Evolutionary conservation across 2,888 invertebrate genomes (phyloP).

Genomic region (Ferdinandea cuprea): DNA sequence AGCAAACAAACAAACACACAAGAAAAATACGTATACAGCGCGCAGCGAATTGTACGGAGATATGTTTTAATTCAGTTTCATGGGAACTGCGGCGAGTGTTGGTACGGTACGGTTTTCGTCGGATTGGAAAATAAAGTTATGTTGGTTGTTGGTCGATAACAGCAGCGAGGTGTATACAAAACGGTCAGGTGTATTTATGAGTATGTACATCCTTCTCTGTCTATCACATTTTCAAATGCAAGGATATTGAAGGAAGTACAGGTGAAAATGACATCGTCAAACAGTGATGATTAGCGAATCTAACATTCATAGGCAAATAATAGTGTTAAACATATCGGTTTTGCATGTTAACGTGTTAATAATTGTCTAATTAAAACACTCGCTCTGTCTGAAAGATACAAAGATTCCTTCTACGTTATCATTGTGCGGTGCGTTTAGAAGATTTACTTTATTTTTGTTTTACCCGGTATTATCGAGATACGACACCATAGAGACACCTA

Average conservation of each 20-base stretch:
- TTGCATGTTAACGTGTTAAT: conserved; percentile 1
- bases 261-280: conserved; percentile 42
- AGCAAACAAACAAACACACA: conserved; percentile 17
- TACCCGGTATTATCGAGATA: conserved; percentile 7
- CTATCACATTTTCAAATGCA: conserved; percentile 17
- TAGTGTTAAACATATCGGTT: background rate
- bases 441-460: background rate
- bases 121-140: background rate
- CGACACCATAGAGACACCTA: background rate
- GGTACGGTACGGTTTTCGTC: conserved; percentile 25
- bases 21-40: background rate
- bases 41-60: conserved; percentile 11
- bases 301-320: background rate
- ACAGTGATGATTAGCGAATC: conserved; percentile 21
- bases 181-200: conserved; percentile 57
- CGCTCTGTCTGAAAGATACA: conserved; percentile 9
- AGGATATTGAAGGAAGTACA: conserved; percentile 48
- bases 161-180: conserved; percentile 6
- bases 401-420: conserved; percentile 8
- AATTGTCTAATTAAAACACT: background rate
- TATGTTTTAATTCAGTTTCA: conserved; percentile 28
- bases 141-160: background rate
- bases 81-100: conserved; percentile 44
- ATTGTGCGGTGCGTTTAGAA: conserved; percentile 15
- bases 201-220: conserved; percentile 10